Conservation (phyloP, 2,888 invertebrate species). For the Trilocha varians region DNA sequence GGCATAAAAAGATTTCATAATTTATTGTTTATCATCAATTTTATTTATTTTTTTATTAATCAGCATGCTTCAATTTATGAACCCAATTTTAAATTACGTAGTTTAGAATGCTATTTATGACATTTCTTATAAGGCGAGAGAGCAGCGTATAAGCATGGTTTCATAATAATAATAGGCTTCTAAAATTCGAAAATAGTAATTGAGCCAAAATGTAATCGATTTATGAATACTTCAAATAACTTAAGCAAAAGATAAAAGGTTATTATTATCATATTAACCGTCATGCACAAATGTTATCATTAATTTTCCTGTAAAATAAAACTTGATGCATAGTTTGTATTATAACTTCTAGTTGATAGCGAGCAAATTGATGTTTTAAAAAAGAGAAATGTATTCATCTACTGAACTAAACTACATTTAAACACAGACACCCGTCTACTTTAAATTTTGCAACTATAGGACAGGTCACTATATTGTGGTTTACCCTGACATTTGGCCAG, state of each 20-base stretch:
- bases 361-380: not conserved
- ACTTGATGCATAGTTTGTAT: not conserved
- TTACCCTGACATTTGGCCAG: slow-evolving; percentile 46
- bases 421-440: slow-evolving; percentile 45
- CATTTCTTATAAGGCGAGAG: slow-evolving; percentile 36
- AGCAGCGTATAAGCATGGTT: slow-evolving; percentile 48
- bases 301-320: not conserved
- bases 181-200: slow-evolving; percentile 46
- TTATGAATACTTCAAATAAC: slow-evolving; percentile 12
- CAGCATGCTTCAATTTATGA: slow-evolving; percentile 56
- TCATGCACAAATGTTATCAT: not conserved
- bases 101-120: slow-evolving; percentile 29
- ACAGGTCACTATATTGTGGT: slow-evolving; percentile 64
- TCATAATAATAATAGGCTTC: slow-evolving; percentile 42
- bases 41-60: slow-evolving; percentile 22
- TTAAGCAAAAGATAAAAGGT: not conserved
- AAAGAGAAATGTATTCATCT: not conserved
- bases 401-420: not conserved
- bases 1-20: slow-evolving; percentile 25
- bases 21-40: slow-evolving; percentile 2
- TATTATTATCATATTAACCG: not conserved
- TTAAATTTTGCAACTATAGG: slow-evolving; percentile 71
- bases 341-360: not conserved
- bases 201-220: slow-evolving; percentile 68
- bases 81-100: slow-evolving; percentile 21